Percentiles rank a stretch among this genome's conserved stretches.
Conservation (phyloP, 2,888 invertebrate genomes). For the Strigamia transsilvanica region DNA sequence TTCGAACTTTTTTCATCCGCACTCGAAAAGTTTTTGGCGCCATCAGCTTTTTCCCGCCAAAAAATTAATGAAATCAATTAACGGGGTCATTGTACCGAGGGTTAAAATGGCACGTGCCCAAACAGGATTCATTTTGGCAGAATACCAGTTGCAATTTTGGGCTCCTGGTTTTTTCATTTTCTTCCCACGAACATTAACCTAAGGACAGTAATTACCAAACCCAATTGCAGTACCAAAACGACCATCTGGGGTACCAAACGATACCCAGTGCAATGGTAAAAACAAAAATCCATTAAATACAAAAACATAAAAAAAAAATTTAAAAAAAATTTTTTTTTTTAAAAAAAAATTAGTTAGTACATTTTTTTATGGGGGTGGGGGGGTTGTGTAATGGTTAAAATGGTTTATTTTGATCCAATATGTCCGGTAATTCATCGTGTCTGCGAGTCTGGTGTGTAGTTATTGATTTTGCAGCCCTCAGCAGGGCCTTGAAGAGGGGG, state of each 20-base stretch:
- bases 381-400: too few relatives aligned
- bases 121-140: slow-evolving; percentile 25
- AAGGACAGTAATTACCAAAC: neutral
- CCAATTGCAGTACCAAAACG: neutral
- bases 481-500: slow-evolving; percentile 45
- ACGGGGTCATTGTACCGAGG: slow-evolving; percentile 36
- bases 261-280: too few relatives aligned
- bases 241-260: too few relatives aligned
- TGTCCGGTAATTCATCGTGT: slow-evolving; percentile 20
- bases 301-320: too few relatives aligned
- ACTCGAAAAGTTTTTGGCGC: neutral
- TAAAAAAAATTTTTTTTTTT: too few relatives aligned
- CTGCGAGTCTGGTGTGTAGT: slow-evolving; percentile 38
- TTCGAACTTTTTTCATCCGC: neutral
- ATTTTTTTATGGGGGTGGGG: too few relatives aligned
- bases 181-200: neutral
- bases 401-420: slow-evolving; percentile 28
- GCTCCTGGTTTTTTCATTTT: neutral
- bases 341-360: too few relatives aligned
- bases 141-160: slow-evolving; percentile 9
- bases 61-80: slow-evolving; percentile 38
- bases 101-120: slow-evolving; percentile 40
- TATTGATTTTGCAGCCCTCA: slow-evolving; percentile 49
- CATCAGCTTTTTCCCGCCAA: neutral
- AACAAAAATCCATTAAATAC: too few relatives aligned